These are phyloP conservation scores for Hydrocynus forskahlii DNA, from an alignment of 2,797 vertebrate species.

Conservation along the genomic window DNA sequence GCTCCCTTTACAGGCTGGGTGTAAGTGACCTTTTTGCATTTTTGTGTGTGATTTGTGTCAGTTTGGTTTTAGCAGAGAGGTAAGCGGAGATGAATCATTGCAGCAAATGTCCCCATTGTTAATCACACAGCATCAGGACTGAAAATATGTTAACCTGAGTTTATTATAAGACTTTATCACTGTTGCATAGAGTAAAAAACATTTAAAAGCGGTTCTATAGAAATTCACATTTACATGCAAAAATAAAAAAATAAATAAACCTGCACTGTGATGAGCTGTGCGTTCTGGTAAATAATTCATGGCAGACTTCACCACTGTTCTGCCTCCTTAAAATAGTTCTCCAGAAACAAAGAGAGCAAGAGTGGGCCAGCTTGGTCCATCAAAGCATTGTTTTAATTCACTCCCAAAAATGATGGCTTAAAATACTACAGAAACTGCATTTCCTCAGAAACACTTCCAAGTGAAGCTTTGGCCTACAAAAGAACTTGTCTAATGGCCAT, in stretches of 20 bases:
- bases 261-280: background rate
- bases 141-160: background rate
- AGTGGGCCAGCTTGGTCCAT: background rate
- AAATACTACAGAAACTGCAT: background rate
- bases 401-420: background rate
- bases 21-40: slow-evolving; percentile 1
- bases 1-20: slow-evolving; percentile 24
- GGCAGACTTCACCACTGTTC: background rate
- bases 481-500: background rate
- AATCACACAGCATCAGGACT: no score
- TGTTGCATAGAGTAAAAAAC: background rate
- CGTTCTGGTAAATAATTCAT: background rate
- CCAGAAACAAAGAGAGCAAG: slow-evolving; percentile 2
- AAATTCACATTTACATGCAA: background rate
- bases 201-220: background rate
- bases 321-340: background rate
- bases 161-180: background rate
- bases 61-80: background rate
- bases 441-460: slow-evolving; percentile 11
- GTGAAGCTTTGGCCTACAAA: background rate
- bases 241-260: background rate
- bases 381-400: background rate
- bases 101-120: no score
- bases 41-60: background rate
- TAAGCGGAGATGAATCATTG: background rate